Evolutionary conservation across 2,888 invertebrate genomes (phyloP), one percentile per base, ranked within the genome.

Genomic region (Eupsilia transversa): DNA sequence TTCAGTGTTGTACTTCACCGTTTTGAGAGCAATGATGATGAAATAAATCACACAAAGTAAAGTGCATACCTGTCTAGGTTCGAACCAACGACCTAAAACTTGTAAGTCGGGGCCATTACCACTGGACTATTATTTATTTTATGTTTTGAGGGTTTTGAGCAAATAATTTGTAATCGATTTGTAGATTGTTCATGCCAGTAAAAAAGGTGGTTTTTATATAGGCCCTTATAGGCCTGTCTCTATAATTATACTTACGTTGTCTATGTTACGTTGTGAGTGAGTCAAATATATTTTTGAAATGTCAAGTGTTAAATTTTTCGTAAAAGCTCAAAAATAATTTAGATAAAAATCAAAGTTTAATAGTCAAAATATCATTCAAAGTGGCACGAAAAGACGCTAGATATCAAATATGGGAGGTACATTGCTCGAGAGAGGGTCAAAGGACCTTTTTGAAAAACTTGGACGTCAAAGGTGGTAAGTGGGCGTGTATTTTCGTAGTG

Each of bases 371-470:
- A 81, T 82, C 86, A 69, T 80, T 90, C 94, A 96, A 95, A 92
- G 95, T 96, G 96, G 94, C 95, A 92, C 94, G 90, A 43, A 93
- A 90, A 83, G 90, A 89, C 80, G 87, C 82, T 59, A 93, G 91
- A 82, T 96, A 92, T 85, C 95, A 95, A 92, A 90, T 93, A 96
- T 96, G 96, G 96, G 93, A 94, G 82, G 91, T 96, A 86, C 93
- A 91, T 82, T 93, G 92, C 87, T 76, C 91, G 87, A 96, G 91
- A 91, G 94, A 95, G 76, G 96, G 96, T n/a, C 96, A 96, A 91
- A 95, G 85, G 78, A 85, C 79, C 61, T 96, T 94, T 87, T 72
- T 96, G 80, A 95, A 93, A 90, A 94, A 79, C 83, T 92, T 96
- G 87, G 92, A 94, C 82, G 89, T 86, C 87, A 96, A 94, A 92